A percentile compares a stretch with the other conserved stretches of the same genome.
Conservation (phyloP, 2,113 vertebrate genomes). For the Sisor rabdophorus region DNA sequence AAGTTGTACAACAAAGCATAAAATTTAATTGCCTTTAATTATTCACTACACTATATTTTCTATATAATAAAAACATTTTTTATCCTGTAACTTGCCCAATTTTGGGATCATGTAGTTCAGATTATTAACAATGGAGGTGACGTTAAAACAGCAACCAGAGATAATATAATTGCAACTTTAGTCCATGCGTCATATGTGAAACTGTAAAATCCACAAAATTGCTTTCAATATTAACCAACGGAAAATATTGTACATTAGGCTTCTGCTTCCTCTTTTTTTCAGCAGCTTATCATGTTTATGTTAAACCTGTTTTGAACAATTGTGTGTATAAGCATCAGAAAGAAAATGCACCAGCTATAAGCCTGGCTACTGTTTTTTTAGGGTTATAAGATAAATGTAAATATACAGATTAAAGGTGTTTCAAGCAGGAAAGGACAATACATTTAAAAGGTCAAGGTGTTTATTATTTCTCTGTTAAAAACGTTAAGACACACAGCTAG, state of each 20-base stretch:
- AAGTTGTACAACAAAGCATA: no score
- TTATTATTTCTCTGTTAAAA: background rate
- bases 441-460: no score
- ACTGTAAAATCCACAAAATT: slow-evolving; percentile 29
- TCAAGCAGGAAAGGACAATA: no score
- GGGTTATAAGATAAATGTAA: background rate
- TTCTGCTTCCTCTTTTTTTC: slow-evolving; percentile 37
- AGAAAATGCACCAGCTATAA: background rate
- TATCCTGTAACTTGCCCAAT: no score
- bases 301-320: slow-evolving; percentile 23
- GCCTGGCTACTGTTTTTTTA: background rate
- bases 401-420: background rate
- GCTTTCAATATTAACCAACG: slow-evolving; percentile 51
- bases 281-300: slow-evolving; percentile 27
- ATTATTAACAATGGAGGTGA: slow-evolving; percentile 28
- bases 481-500: background rate
- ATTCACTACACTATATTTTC: background rate
- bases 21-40: background rate
- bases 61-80: background rate
- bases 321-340: slow-evolving; percentile 17
- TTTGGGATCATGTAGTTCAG: no score
- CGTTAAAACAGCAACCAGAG: slow-evolving; percentile 27
- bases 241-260: slow-evolving; percentile 47
- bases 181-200: slow-evolving; percentile 26
- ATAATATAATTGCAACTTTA: slow-evolving; percentile 40